Percentiles rank a stretch among this genome's conserved stretches.
Conservation (phyloP, 2,113 vertebrate species). For the Brevimyrus niger region DNA sequence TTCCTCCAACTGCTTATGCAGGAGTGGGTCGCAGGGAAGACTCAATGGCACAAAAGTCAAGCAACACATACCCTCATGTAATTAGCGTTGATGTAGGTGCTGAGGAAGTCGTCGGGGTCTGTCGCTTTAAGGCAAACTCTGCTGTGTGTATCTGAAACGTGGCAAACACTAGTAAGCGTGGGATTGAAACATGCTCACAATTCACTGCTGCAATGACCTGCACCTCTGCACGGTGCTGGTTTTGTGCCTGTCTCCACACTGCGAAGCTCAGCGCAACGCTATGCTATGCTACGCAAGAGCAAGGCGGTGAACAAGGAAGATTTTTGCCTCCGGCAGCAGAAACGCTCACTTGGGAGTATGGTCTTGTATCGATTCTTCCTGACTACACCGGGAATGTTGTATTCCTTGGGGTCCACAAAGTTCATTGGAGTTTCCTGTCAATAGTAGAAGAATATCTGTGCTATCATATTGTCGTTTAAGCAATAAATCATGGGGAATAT, state of each 20-base stretch:
- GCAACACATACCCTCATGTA: conserved; percentile 79
- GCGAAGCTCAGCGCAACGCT: neutral
- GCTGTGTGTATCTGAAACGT: conserved; percentile 87
- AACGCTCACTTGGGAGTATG: conserved; percentile 91
- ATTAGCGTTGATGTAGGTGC: conserved; percentile 94
- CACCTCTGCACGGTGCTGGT: neutral
- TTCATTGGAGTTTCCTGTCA: conserved; percentile 96
- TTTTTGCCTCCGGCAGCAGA: neutral
- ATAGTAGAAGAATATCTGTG: conserved; percentile 28
- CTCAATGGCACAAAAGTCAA: neutral
- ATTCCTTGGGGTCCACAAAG: conserved; percentile 97
- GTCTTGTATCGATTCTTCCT: conserved; percentile 98
- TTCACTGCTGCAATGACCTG: conserved; percentile 3
- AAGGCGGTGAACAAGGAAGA: neutral
- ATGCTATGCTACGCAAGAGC: neutral
- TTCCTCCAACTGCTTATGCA: neutral
- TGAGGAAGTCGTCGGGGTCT: conserved; percentile 86
- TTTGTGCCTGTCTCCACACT: neutral
- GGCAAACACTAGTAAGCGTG: neutral
- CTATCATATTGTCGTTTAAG: conserved; percentile 14
- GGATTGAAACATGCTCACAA: conserved; percentile 1
- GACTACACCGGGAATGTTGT: conserved; percentile 90
- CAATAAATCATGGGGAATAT: conserved; percentile 34
- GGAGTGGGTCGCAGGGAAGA: neutral
- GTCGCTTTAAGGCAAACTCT: conserved; percentile 85